Percentiles rank a stretch among this genome's conserved stretches.
These are phyloP conservation scores for Taenaris catops DNA, from an alignment of 2,888 invertebrate genomes.

Conservation along the genomic window DNA sequence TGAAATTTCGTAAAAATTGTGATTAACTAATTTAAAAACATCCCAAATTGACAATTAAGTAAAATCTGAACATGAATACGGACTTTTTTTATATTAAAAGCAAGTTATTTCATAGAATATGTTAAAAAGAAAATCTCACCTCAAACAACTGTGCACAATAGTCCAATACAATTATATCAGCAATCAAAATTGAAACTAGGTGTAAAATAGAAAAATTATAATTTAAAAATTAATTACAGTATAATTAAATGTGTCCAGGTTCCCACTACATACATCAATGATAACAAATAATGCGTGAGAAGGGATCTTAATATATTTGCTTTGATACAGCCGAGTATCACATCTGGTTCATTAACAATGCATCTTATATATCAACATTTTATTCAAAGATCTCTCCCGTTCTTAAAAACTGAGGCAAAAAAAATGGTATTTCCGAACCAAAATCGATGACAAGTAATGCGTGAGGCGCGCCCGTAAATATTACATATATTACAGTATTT, in stretches of 20 bases:
- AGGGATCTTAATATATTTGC: slow-evolving; percentile 30
- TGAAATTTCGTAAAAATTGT: too few relatives aligned
- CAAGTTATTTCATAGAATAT: not conserved
- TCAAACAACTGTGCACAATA: slow-evolving; percentile 11
- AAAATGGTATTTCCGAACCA: slow-evolving; percentile 31
- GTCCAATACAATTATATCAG: slow-evolving; percentile 8
- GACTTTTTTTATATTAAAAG: too few relatives aligned
- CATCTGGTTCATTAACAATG: slow-evolving; percentile 45
- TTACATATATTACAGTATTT: slow-evolving; percentile 71
- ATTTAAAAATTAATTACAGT: slow-evolving; percentile 79
- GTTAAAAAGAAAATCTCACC: slow-evolving; percentile 34
- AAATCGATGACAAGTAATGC: slow-evolving; percentile 44
- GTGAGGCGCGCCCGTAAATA: slow-evolving; percentile 57
- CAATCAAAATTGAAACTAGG: slow-evolving; percentile 46
- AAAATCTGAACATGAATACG: too few relatives aligned
- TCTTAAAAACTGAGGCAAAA: slow-evolving; percentile 7
- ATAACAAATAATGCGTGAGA: slow-evolving; percentile 36
- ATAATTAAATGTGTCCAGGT: slow-evolving; percentile 56
- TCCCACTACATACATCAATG: slow-evolving; percentile 39
- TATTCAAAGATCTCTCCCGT: slow-evolving; percentile 32
- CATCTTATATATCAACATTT: slow-evolving; percentile 53
- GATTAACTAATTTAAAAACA: too few relatives aligned
- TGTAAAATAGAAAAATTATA: slow-evolving; percentile 77
- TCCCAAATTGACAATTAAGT: too few relatives aligned
- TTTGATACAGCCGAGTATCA: slow-evolving; percentile 40